Evolutionary conservation across 2,113 vertebrate species (phyloP).

Genomic region (Onychostoma macrolepis): DNA sequence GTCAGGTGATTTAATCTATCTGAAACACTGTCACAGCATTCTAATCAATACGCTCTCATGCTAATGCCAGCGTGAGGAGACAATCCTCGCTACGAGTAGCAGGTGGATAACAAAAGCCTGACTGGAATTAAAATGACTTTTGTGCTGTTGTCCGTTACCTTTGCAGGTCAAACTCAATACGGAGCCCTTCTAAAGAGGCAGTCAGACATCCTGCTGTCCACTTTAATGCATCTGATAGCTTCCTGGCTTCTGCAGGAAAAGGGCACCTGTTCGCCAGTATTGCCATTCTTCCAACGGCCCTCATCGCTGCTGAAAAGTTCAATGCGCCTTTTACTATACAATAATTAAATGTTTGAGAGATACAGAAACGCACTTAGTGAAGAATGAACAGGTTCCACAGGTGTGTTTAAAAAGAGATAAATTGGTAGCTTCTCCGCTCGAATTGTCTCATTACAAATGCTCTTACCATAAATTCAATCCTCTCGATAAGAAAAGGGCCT

Average conservation of each 20-base stretch:
- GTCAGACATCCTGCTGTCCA: conserved; percentile 50
- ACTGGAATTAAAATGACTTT: conserved; percentile 63
- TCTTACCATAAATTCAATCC: conserved; percentile 22
- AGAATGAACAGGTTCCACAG: not conserved
- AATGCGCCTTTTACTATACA: not conserved
- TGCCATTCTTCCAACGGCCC: not conserved
- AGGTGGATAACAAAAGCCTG: conserved; percentile 56
- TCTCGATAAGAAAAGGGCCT: conserved; percentile 29
- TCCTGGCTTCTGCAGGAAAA: conserved; percentile 62
- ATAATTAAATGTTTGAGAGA: not conserved
- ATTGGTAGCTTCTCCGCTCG: conserved; percentile 43
- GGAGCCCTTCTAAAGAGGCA: conserved; percentile 58
- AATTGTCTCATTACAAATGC: conserved; percentile 55
- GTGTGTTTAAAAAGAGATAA: conserved; percentile 57
- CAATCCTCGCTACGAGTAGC: conserved; percentile 51
- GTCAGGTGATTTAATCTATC: conserved; percentile 73
- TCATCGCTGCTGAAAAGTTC: conserved; percentile 2
- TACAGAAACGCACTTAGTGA: not conserved
- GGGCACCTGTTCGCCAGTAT: conserved; percentile 55
- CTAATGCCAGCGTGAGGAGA: conserved; percentile 62
- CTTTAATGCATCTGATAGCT: conserved; percentile 63
- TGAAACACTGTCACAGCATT: conserved; percentile 61
- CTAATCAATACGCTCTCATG: conserved; percentile 68
- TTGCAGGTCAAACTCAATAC: conserved; percentile 46
- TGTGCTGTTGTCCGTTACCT: conserved; percentile 54